Percentiles rank a stretch among this genome's conserved stretches.
These are phyloP conservation scores for Xanthorhoe spadicearia DNA, from an alignment of 2,888 invertebrate species.

Conservation along the genomic window DNA sequence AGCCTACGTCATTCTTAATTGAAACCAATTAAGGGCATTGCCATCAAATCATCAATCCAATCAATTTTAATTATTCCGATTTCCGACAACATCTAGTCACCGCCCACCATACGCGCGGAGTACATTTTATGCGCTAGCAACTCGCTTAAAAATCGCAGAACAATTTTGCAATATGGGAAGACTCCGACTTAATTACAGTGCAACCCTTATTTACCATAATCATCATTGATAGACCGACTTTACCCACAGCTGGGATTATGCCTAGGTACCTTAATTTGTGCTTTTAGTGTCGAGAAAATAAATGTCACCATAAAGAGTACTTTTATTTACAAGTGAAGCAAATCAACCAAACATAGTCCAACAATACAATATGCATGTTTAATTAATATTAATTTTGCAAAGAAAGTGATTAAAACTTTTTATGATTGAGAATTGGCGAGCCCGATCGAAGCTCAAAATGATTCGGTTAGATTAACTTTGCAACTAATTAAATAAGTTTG, in stretches of 20 bases:
- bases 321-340: not conserved
- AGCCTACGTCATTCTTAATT: slow-evolving; percentile 41
- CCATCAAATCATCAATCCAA: slow-evolving; percentile 37
- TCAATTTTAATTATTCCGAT: slow-evolving; percentile 38
- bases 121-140: not conserved
- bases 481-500: slow-evolving; percentile 38
- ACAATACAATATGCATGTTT: not conserved
- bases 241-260: no score
- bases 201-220: no score
- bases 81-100: slow-evolving; percentile 26
- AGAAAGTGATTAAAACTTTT: slow-evolving; percentile 38
- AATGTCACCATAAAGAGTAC: not conserved
- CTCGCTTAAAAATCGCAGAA: not conserved
- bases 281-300: not conserved
- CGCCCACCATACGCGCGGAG: slow-evolving; percentile 19
- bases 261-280: no score
- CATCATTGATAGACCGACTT: no score
- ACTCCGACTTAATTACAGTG: no score
- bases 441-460: slow-evolving; percentile 31
- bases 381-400: slow-evolving; percentile 25
- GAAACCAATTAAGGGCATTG: slow-evolving; percentile 32
- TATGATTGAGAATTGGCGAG: slow-evolving; percentile 34
- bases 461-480: slow-evolving; percentile 30
- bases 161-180: not conserved
- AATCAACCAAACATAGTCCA: not conserved